These are phyloP conservation scores for Clarias pachynema DNA, from an alignment of 2,797 vertebrate species.

Conservation along the genomic window DNA sequence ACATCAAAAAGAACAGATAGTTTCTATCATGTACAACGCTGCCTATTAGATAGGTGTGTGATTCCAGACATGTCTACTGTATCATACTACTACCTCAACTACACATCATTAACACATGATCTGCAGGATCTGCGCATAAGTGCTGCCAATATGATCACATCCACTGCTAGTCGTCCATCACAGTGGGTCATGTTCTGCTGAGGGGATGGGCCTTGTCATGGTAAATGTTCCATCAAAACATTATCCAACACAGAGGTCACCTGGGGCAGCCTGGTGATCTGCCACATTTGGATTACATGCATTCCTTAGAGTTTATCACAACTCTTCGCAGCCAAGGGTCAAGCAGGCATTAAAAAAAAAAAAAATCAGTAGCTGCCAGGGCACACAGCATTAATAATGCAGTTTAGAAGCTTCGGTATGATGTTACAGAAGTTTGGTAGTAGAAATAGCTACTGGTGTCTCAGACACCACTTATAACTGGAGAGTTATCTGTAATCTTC, in stretches of 20 bases:
- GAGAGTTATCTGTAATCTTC: neutral
- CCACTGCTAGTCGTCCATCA: neutral
- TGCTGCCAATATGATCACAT: neutral
- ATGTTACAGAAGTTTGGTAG: neutral
- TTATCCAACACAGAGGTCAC: conserved; percentile 62
- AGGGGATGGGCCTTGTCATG: conserved; percentile 51
- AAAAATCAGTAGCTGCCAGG: conserved; percentile 22
- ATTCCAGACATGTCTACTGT: neutral
- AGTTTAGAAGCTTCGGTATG: conserved; percentile 13
- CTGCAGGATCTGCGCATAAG: neutral
- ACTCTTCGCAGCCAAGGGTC: conserved; percentile 10
- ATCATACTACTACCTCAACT: neutral
- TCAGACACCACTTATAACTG: neutral
- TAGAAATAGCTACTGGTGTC: neutral
- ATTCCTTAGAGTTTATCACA: conserved; percentile 47
- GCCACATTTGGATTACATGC: conserved; percentile 59
- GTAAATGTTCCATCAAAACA: conserved; percentile 51
- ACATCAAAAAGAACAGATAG: conserved; percentile 4
- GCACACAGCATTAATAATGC: neutral
- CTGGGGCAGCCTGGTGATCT: conserved; percentile 52
- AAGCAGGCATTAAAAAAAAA: conserved; percentile 37
- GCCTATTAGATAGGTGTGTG: neutral
- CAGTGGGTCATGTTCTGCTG: conserved; percentile 43
- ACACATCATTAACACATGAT: neutral
- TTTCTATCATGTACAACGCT: neutral